phyloP scores from a whole-genome alignment of 2,888 invertebrate genomes.

The Disparrhopalites patrizii region DNA sequence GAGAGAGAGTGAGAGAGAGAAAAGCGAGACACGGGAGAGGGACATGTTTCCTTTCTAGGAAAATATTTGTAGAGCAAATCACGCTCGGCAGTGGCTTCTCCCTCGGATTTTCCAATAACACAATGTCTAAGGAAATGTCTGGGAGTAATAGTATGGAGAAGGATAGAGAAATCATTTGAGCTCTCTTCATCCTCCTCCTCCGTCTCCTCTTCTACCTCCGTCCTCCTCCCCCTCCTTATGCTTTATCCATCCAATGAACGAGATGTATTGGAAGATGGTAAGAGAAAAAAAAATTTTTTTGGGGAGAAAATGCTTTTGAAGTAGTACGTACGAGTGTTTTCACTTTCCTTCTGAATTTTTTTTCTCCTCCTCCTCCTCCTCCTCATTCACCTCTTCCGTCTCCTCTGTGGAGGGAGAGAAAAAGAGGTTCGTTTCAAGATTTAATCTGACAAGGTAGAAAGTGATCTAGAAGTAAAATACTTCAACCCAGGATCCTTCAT shows the following conservation, averaged over 20 bases:
- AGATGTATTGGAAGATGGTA: too few relatives aligned
- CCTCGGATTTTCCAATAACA: background rate
- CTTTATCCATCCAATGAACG: too few relatives aligned
- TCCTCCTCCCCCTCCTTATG: too few relatives aligned
- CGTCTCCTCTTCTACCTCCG: too few relatives aligned
- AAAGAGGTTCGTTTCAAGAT: constrained; percentile 13
- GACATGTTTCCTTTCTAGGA: background rate
- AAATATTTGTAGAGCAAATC: background rate
- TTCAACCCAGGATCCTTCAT: too few relatives aligned
- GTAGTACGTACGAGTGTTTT: constrained; percentile 10
- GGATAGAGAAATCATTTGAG: too few relatives aligned
- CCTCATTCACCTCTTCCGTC: background rate
- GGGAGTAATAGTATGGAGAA: too few relatives aligned
- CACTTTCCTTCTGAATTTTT: background rate
- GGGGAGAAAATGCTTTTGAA: background rate
- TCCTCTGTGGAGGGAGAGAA: constrained; percentile 1
- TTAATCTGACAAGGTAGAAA: constrained; percentile 18
- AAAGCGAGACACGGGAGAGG: background rate
- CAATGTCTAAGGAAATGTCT: background rate
- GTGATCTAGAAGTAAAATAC: background rate
- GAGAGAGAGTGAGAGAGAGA: background rate
- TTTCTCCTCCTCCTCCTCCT: background rate
- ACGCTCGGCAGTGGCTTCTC: background rate
- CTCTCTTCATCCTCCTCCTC: too few relatives aligned
- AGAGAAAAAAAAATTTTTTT: too few relatives aligned